phyloP scores from a whole-genome alignment of 1,140 invertebrate species.

The Saccostrea cuccullata region DNA sequence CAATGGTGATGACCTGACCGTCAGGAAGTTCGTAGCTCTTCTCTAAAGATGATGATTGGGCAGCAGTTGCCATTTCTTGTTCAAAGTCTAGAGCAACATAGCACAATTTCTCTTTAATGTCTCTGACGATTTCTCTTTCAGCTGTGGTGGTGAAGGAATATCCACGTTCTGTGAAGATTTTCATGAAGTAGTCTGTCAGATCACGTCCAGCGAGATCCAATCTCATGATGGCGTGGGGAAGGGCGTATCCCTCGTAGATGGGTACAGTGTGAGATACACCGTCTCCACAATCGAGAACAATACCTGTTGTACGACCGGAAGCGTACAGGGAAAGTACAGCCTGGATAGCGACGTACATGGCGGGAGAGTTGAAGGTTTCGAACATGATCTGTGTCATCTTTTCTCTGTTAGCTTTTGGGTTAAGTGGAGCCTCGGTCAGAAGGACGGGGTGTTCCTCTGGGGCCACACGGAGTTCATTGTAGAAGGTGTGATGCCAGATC shows the following conservation, averaged over 20 bases:
- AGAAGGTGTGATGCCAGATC: conserved; percentile 87
- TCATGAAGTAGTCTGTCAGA: conserved; percentile 94
- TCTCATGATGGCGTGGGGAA: conserved; percentile 89
- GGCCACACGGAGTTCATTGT: conserved; percentile 86
- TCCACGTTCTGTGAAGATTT: conserved; percentile 87
- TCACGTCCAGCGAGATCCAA: conserved; percentile 94
- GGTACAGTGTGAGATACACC: conserved; percentile 93
- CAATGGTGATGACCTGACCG: conserved; percentile 77
- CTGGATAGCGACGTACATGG: conserved; percentile 96
- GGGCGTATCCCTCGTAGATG: conserved; percentile 90
- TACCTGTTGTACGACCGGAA: conserved; percentile 94
- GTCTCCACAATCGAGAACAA: conserved; percentile 92
- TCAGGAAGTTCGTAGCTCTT: conserved; percentile 80
- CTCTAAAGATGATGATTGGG: conserved; percentile 77
- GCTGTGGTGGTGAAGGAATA: conserved; percentile 83
- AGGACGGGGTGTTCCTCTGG: conserved; percentile 30
- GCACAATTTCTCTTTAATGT: conserved; percentile 86
- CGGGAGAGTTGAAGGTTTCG: conserved; percentile 90
- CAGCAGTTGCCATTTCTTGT: conserved; percentile 96
- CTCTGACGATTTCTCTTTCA: conserved; percentile 93
- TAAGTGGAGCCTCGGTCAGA: conserved; percentile 81
- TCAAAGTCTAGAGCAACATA: conserved; percentile 81
- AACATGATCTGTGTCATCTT: conserved; percentile 78
- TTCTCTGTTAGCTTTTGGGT: conserved; percentile 63
- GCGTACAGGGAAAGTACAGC: conserved; percentile 91